Evolutionary conservation across 2,888 invertebrate genomes (phyloP).

Genomic region (Chrysotoxum bicinctum): DNA sequence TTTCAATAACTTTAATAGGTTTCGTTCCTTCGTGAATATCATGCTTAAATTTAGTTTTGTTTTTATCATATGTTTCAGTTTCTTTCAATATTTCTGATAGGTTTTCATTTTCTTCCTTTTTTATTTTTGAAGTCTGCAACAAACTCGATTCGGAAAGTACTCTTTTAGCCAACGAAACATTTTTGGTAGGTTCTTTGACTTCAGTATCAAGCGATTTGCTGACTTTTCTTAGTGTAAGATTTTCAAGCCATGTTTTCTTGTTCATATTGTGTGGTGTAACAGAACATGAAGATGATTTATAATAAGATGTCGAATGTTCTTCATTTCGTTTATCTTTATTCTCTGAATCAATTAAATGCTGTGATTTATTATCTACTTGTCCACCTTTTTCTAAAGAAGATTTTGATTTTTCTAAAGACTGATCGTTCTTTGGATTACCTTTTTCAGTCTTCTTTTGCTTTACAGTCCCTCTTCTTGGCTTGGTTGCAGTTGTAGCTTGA

Average conservation of each 20-base stretch:
- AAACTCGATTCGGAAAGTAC: neutral
- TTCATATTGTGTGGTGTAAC: neutral
- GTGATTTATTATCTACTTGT: neutral
- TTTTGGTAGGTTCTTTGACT: neutral
- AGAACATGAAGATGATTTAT: neutral
- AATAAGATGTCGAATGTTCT: neutral
- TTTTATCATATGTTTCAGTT: neutral
- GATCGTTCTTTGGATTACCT: neutral
- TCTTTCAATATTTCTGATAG: neutral
- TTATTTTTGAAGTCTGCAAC: neutral
- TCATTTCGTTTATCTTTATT: neutral
- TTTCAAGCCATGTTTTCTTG: constrained; percentile 32
- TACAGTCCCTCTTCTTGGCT: neutral
- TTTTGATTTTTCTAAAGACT: neutral
- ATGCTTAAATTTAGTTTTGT: neutral
- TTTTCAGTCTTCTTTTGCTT: neutral
- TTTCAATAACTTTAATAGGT: neutral
- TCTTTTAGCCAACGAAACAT: neutral
- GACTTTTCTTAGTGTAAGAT: constrained; percentile 20
- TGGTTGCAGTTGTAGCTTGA: neutral
- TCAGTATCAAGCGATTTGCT: constrained; percentile 35
- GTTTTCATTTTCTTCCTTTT: neutral
- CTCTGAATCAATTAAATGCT: neutral
- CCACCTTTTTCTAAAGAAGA: neutral
- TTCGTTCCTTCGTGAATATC: neutral